phyloP scores from a whole-genome alignment of 2,888 invertebrate species.

The Trissolcus japonicus region DNA sequence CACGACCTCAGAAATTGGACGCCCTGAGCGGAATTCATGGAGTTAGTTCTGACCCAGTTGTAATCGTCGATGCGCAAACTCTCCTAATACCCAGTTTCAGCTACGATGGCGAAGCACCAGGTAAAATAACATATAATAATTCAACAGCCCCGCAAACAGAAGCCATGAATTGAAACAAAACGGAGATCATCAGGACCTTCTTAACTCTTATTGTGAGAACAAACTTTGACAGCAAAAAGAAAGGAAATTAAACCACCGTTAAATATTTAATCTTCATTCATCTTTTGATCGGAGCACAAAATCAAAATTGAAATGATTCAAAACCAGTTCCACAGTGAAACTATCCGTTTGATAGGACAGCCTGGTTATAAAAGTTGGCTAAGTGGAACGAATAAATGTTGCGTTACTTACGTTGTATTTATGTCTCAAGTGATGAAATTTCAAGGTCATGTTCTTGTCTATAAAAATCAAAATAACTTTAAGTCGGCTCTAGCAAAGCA shows the following conservation, averaged over 20 bases:
- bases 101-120: constrained; percentile 95
- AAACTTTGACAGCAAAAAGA: not conserved
- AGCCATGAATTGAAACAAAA: not conserved
- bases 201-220: too few relatives aligned
- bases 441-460: too few relatives aligned
- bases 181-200: too few relatives aligned
- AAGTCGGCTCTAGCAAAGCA: not conserved
- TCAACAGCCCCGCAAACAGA: constrained; percentile 18
- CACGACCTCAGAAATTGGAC: constrained; percentile 88
- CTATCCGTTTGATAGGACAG: constrained; percentile 9
- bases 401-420: constrained; percentile 7
- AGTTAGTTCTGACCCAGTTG: constrained; percentile 90
- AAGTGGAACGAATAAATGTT: constrained; percentile 27
- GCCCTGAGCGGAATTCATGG: constrained; percentile 88
- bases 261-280: not conserved
- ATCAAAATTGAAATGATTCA: constrained; percentile 11
- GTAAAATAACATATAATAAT: constrained; percentile 76
- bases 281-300: not conserved
- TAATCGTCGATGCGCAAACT: constrained; percentile 95
- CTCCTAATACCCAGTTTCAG: constrained; percentile 92
- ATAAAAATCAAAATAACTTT: too few relatives aligned
- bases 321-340: constrained; percentile 13
- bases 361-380: constrained; percentile 11
- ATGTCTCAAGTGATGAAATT: too few relatives aligned
- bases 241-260: not conserved